Percentiles rank a stretch among this genome's conserved stretches.
These are phyloP conservation scores for Noturus placidus DNA, from an alignment of 2,113 vertebrate genomes.

Conservation along the genomic window DNA sequence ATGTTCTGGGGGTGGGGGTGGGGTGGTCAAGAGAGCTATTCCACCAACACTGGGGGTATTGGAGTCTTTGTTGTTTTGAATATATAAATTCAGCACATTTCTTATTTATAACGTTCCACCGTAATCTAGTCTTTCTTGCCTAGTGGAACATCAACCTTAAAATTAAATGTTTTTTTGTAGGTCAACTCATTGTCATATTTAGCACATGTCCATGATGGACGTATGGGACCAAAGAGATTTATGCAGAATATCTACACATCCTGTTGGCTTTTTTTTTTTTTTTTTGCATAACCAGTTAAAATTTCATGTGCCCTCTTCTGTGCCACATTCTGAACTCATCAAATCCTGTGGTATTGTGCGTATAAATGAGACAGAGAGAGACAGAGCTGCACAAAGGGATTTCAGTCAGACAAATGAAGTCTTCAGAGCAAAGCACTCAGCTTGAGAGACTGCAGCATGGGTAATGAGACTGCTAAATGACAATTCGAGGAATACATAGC, in stretches of 20 bases:
- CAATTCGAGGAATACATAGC: not conserved
- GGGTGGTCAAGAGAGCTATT: conserved; percentile 25
- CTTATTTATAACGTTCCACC: not conserved
- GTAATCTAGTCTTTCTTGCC: not conserved
- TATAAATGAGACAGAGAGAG: not conserved
- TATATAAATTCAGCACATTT: not conserved
- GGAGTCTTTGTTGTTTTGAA: conserved; percentile 4
- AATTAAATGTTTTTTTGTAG: not conserved
- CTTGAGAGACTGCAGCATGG: not conserved
- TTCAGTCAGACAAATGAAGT: conserved; percentile 32
- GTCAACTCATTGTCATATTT: not conserved
- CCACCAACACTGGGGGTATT: not conserved
- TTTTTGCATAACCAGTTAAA: conserved; percentile 35
- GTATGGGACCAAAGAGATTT: not conserved
- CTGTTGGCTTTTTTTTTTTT: conserved; percentile 24
- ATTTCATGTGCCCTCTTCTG: conserved; percentile 30
- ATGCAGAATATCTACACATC: not conserved
- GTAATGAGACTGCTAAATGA: conserved; percentile 16
- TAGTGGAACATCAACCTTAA: not conserved
- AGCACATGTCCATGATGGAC: conserved; percentile 23
- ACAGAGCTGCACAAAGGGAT: conserved; percentile 24
- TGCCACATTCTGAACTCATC: not conserved
- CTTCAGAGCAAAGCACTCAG: conserved; percentile 24
- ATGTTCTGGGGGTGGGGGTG: conserved; percentile 15
- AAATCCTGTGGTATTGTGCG: not conserved